Percentiles rank a stretch among this genome's conserved stretches.
These are phyloP conservation scores for Lemur catta DNA, from an alignment of 2,797 vertebrate species.

Conservation along the genomic window DNA sequence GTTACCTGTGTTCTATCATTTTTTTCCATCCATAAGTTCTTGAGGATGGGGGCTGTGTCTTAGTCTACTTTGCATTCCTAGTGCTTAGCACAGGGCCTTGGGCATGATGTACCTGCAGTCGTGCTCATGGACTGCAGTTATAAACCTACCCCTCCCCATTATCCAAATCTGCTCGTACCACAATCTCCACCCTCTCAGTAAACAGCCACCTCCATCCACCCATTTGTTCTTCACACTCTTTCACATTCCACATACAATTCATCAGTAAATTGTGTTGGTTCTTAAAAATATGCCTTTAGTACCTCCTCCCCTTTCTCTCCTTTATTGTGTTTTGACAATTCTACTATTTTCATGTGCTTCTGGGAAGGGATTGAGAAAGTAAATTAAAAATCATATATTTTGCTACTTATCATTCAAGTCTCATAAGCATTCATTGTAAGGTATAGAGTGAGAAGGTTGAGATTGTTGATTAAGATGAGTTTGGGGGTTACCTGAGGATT, in stretches of 20 bases:
- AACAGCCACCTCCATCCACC: background rate
- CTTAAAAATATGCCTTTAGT: background rate
- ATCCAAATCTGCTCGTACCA: too few relatives aligned
- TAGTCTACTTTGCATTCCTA: accelerated
- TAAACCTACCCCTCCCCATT: background rate
- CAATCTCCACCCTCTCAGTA: background rate
- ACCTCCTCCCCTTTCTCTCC: background rate
- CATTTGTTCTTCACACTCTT: background rate
- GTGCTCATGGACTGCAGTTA: background rate
- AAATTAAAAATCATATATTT: background rate
- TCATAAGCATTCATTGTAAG: background rate
- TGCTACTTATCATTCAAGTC: background rate
- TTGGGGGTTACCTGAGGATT: background rate
- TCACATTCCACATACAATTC: background rate
- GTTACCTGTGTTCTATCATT: background rate
- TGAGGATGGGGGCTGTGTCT: background rate
- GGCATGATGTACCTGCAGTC: accelerated
- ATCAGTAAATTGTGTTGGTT: background rate
- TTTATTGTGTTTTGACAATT: background rate
- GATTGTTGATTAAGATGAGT: background rate
- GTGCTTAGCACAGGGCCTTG: background rate
- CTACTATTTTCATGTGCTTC: background rate
- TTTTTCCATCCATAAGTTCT: too few relatives aligned
- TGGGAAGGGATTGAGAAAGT: background rate
- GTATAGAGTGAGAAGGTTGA: background rate